Percentiles rank a stretch among this genome's conserved stretches.
Conservation (phyloP, 1,140 invertebrate species). For the Odontomachus brunneus region DNA sequence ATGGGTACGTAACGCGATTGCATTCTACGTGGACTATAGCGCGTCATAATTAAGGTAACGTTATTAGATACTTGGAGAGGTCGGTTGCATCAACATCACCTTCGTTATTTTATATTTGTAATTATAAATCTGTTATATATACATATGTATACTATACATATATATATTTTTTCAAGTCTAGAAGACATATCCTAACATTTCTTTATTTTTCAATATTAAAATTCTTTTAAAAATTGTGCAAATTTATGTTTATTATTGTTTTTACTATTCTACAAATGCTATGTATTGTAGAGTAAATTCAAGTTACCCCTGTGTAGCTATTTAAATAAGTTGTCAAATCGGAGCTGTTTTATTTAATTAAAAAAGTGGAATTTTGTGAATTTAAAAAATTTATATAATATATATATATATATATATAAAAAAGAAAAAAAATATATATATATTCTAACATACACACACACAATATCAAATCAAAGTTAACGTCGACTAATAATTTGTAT, state of each 20-base stretch:
- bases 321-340: too few relatives aligned
- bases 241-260: constrained; percentile 11
- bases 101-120: too few relatives aligned
- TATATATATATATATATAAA: too few relatives aligned
- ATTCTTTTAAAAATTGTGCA: constrained; percentile 11
- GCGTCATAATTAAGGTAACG: constrained; percentile 30
- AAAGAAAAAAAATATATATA: too few relatives aligned
- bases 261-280: neutral
- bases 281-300: neutral
- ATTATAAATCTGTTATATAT: neutral
- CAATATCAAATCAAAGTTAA: too few relatives aligned
- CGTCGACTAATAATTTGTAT: too few relatives aligned
- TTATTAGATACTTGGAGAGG: constrained; percentile 15
- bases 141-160: neutral
- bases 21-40: constrained; percentile 29
- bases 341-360: too few relatives aligned
- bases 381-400: too few relatives aligned
- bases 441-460: too few relatives aligned
- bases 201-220: constrained; percentile 12
- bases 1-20: constrained; percentile 45
- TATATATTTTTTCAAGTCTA: neutral
- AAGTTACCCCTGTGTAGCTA: too few relatives aligned
- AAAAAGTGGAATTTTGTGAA: too few relatives aligned
- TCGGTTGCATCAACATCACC: constrained; percentile 42
- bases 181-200: neutral